Base-by-base conservation (phyloP, 92 coral and sea anemone genomes). In the Zoanthus solanderi region DNA sequence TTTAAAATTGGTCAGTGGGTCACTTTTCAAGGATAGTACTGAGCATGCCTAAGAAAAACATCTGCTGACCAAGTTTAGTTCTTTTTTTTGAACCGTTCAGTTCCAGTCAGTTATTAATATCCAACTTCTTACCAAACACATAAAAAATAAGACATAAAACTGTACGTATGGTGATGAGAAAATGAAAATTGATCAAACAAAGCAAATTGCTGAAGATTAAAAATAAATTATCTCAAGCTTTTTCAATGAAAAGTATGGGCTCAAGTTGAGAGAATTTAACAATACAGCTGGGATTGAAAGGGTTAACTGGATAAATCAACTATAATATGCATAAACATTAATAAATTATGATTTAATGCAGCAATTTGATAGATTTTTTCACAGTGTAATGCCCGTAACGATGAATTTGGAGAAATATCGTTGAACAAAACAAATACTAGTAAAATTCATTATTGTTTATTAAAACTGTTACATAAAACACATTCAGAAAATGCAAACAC, bases 1-100 rank as follows among this genome's bases (percentile, higher is more conserved):
- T 56, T 56, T 10, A 56, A 17, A 56, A 56, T 37, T 75, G 79
- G 79, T 75, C 79, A 74, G 58, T 74, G 78, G 78, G 17, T 74
- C 14, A 74, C 78, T 74, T 74, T 74, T 74, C 78, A 74, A 74
- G 7, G 5, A 47, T 74, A 74, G 14, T 7, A 14, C 78, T 74
- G 78, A 74, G 57, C 78, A 74, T 74, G 78, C 78, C 5, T 74
- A 14, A 1, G 17, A 74, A 74, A 11, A 13, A 74, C 1, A 74
- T 74, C 78, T 45, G 78, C 78, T 74, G 78, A 74, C 78, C 78
- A 56, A 56, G 8, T 13, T 74, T 46, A 45, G 29, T 74, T 29
- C 78, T 74, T 14, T 74, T 46, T 57, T 11, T 16, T 9, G 30
- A 30, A 10, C 32, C 14, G 0, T 29, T 23, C 23, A 23, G 23